Evolutionary conservation across 2,888 invertebrate species (phyloP), one percentile per base, ranked within the genome.

Genomic region (Molorchus minor): DNA sequence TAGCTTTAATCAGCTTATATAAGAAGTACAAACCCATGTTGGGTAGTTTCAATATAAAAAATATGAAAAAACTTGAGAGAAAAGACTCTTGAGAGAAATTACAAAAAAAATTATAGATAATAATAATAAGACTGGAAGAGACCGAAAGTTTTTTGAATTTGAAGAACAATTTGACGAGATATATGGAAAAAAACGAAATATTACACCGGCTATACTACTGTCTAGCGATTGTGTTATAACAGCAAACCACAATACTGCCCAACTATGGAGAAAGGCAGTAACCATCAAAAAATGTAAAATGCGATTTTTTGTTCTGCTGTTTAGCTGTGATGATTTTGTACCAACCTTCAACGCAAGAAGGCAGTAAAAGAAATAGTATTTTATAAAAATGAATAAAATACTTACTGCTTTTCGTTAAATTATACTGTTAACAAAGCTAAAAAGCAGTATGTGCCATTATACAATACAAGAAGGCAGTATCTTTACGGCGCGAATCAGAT

Each of bases 371-470:
- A 8, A 16, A 16, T 15, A 16, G 16, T 20, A 10, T 41, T 13
- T 17, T 15, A 7, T 15, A 15, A 41, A 3, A 41, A 10, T 20
- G 16, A 15, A 19, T 10, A 41, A 41, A 41, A 41, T 7, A 41
- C n/a, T 41, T 41, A 41, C 41, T 15, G 41, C 41, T 41, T 41
- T 41, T 15, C 15, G 41, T 12, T 1, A 15, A 41, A 41, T 16
- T 17, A 16, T 7, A 45, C 4, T 45, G 20, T 45, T 21, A 21
- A 12, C 45, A 45, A 45, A 3, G 4, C 45, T 10, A 13, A 45
- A 45, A 3, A 12, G 45, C 45, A 41, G 41, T 8, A 41, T 16
- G 41, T 41, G 20, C 16, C 13, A 41, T n/a, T 41, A 41, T 16
- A 20, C 20, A 41, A 33, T 33, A 7, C 33, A 33, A n/a, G 12